These are phyloP conservation scores for Macrophya alboannulata DNA, from an alignment of 2,888 invertebrate species.

Conservation along the genomic window DNA sequence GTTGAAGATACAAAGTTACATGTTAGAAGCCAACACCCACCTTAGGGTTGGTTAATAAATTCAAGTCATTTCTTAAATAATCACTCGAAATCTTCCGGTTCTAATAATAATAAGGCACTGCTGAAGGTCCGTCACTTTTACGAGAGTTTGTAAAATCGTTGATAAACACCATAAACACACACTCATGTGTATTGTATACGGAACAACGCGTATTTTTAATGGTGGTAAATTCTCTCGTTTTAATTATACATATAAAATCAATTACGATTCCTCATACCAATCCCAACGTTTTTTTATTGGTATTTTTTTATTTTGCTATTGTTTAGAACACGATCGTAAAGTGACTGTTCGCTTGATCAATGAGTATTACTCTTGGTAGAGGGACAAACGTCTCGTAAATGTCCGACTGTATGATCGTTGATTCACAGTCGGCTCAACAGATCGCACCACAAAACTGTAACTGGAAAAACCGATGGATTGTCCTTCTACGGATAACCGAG, in stretches of 20 bases:
- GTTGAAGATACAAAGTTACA: neutral
- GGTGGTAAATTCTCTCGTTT: neutral
- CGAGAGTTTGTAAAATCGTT: neutral
- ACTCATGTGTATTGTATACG: neutral
- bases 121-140: neutral
- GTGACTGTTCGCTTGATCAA: neutral
- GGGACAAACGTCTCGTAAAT: neutral
- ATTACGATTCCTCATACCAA: neutral
- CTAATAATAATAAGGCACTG: neutral
- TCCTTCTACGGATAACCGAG: neutral
- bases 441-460: neutral
- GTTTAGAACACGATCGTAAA: neutral
- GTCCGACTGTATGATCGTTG: neutral
- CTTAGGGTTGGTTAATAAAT: neutral
- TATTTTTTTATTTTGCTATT: neutral
- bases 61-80: conserved; percentile 23
- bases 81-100: neutral
- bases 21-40: conserved; percentile 21
- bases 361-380: neutral
- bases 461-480: neutral
- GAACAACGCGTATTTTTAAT: neutral
- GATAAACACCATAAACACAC: conserved; percentile 18
- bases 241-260: conserved; percentile 1
- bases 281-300: neutral
- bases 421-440: neutral